Percentiles rank a stretch among this genome's conserved stretches.
Evolutionary conservation across 1,140 invertebrate species (phyloP).

Genomic region (Camponotus pennsylvanicus): DNA sequence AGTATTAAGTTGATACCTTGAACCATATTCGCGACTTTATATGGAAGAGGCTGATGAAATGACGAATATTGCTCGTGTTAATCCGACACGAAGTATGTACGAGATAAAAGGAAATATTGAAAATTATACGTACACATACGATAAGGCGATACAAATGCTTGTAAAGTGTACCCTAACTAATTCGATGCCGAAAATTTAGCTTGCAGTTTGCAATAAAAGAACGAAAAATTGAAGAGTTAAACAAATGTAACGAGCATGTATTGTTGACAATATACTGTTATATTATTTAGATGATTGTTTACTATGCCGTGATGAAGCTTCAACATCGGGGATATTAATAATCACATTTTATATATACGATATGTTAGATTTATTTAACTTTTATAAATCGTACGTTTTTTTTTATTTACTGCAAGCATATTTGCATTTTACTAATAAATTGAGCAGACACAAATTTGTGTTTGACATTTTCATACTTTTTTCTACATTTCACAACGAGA

Average conservation of each 20-base stretch:
- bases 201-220: background rate
- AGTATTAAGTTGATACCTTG: constrained; percentile 51
- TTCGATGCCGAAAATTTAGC: background rate
- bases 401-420: constrained; percentile 16
- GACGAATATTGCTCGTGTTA: background rate
- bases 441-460: background rate
- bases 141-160: background rate
- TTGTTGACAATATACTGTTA: background rate
- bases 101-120: background rate
- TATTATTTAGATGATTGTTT: constrained; percentile 25
- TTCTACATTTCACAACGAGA: constrained; percentile 48
- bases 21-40: background rate
- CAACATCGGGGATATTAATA: constrained; percentile 20
- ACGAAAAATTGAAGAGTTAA: constrained; percentile 8
- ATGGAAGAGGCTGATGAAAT: background rate
- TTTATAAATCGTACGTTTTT: constrained; percentile 43
- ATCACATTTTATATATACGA: too few species aligned
- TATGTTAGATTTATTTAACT: background rate
- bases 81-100: background rate
- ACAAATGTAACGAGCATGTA: background rate
- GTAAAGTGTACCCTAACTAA: constrained; percentile 10
- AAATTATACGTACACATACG: background rate
- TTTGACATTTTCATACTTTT: constrained; percentile 22
- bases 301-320: background rate
- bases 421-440: background rate